phyloP scores from a whole-genome alignment of 1,140 invertebrate species.

The Maniola jurtina region DNA sequence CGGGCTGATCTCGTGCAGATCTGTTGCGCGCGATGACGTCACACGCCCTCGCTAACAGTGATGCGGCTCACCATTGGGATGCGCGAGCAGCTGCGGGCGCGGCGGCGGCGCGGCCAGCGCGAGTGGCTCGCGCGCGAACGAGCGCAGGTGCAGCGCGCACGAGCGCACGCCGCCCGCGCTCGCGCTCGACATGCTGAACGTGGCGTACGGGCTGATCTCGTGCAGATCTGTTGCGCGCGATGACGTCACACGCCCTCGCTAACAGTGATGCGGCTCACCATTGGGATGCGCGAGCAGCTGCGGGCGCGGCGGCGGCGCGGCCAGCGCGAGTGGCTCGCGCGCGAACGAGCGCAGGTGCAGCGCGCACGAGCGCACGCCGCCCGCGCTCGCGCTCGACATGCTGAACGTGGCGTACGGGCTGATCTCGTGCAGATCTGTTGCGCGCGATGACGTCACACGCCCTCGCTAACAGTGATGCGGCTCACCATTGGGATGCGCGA shows the following conservation, averaged over 20 bases:
- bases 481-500: conserved; percentile 47
- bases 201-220: conserved; percentile 91
- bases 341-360: conserved; percentile 89
- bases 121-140: conserved; percentile 86
- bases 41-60: background rate
- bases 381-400: conserved; percentile 80
- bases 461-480: background rate
- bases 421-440: too few relatives aligned
- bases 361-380: conserved; percentile 86
- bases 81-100: conserved; percentile 47
- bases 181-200: conserved; percentile 85
- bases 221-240: too few relatives aligned
- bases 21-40: conserved; percentile 41
- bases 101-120: conserved; percentile 54
- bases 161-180: conserved; percentile 79
- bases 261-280: conserved; percentile 27
- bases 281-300: conserved; percentile 47
- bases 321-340: conserved; percentile 81
- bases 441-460: too few relatives aligned
- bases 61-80: conserved; percentile 38
- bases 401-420: conserved; percentile 91
- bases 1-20: conserved; percentile 90
- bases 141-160: conserved; percentile 88
- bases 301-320: conserved; percentile 52
- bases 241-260: background rate